Conservation (phyloP, 2,888 invertebrate species). For the Danaus chrysippus region DNA sequence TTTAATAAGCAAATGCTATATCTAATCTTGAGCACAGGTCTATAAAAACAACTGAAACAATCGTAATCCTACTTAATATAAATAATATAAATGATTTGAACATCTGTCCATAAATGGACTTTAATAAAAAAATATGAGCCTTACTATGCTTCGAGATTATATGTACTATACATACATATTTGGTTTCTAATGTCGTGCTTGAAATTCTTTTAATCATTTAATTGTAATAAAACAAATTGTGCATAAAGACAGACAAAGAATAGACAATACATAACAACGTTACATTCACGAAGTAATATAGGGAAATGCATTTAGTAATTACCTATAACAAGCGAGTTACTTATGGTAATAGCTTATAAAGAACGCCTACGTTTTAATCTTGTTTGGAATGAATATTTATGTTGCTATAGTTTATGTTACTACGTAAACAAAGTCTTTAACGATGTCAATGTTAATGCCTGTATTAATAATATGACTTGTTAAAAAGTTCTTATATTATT, state of each 20-base stretch:
- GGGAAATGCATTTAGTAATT: conserved; percentile 7
- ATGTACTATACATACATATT: too few relatives aligned
- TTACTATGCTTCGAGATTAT: too few relatives aligned
- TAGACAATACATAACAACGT: neutral
- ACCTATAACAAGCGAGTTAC: conserved; percentile 17
- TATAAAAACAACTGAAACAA: too few relatives aligned
- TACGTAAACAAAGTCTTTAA: conserved; percentile 35
- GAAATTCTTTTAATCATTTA: too few relatives aligned
- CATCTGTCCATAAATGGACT: too few relatives aligned
- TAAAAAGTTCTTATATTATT: conserved; percentile 1
- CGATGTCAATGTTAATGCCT: conserved; percentile 33
- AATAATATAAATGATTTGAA: too few relatives aligned
- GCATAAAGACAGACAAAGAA: neutral
- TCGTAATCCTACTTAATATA: too few relatives aligned
- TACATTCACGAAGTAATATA: neutral
- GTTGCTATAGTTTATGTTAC: conserved; percentile 6
- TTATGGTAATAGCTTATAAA: conserved; percentile 32
- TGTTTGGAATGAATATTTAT: conserved; percentile 33
- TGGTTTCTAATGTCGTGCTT: too few relatives aligned
- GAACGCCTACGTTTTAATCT: conserved; percentile 43
- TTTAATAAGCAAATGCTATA: too few relatives aligned
- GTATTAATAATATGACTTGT: conserved; percentile 26
- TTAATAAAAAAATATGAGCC: too few relatives aligned
- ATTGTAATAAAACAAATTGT: too few relatives aligned
- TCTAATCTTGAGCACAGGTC: too few relatives aligned